Conservation (phyloP, 2,797 vertebrate species). For the Paramormyrops hopkinsi region DNA sequence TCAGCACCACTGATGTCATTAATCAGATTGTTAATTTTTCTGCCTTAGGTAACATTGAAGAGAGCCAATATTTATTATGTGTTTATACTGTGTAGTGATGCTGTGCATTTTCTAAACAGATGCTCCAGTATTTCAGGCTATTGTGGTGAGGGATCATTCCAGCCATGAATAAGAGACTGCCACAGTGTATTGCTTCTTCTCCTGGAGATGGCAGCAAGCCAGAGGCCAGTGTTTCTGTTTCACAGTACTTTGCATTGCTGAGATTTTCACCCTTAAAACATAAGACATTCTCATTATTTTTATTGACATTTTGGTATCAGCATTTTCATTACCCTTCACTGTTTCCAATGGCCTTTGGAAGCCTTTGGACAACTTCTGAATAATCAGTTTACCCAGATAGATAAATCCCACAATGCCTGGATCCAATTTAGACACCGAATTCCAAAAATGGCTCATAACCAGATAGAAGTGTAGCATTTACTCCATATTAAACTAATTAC, state of each 20-base stretch:
- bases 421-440: background rate
- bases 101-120: background rate
- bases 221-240: background rate
- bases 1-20: background rate
- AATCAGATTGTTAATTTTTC: background rate
- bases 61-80: background rate
- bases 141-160: background rate
- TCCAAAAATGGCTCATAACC: background rate
- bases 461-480: background rate
- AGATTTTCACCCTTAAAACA: background rate
- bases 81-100: background rate
- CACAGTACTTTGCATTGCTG: background rate
- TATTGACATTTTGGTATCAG: background rate
- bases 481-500: background rate
- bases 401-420: background rate
- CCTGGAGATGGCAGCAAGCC: background rate
- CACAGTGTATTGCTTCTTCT: background rate
- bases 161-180: background rate
- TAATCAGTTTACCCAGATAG: conserved; percentile 3
- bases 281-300: background rate
- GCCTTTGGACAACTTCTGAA: background rate
- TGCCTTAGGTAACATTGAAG: background rate
- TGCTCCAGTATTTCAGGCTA: background rate
- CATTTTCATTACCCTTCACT: background rate
- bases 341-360: background rate